Conservation (phyloP, 1,140 invertebrate genomes). For the Chionoecetes opilio region DNA sequence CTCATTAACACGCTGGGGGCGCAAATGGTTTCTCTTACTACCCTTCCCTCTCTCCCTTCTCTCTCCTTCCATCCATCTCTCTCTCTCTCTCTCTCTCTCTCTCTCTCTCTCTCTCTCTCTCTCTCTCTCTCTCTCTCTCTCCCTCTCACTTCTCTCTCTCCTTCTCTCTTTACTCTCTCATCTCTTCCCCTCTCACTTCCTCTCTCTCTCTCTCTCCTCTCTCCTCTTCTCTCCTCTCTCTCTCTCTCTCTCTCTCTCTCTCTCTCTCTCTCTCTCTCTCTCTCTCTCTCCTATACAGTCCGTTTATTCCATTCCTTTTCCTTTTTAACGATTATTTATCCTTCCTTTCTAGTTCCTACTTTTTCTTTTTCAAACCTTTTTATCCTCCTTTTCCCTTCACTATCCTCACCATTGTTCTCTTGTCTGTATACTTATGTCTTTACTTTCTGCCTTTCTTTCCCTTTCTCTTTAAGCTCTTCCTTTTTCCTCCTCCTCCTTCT, state of each 20-base stretch:
- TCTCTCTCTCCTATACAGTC: background rate
- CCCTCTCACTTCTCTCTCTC: background rate
- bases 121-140: background rate
- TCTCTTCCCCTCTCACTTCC: background rate
- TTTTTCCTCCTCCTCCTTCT: background rate
- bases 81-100: background rate
- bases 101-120: background rate
- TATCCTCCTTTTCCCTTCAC: background rate
- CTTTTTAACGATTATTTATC: background rate
- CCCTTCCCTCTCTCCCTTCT: constrained; percentile 1
- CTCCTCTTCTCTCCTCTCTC: background rate
- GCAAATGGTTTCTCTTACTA: constrained; percentile 56
- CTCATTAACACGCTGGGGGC: constrained; percentile 69
- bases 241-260: background rate
- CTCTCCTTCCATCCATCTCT: background rate
- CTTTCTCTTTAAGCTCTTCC: background rate
- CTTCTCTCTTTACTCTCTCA: background rate
- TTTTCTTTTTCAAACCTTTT: background rate
- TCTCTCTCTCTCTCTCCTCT: background rate
- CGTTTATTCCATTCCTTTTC: background rate
- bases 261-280: background rate
- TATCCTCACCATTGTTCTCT: background rate
- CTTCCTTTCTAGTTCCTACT: background rate
- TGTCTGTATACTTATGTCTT: background rate
- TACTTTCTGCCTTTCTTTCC: background rate